These are phyloP conservation scores for Probaryconus sp. DNA, from an alignment of 1,140 invertebrate genomes.

Conservation along the genomic window DNA sequence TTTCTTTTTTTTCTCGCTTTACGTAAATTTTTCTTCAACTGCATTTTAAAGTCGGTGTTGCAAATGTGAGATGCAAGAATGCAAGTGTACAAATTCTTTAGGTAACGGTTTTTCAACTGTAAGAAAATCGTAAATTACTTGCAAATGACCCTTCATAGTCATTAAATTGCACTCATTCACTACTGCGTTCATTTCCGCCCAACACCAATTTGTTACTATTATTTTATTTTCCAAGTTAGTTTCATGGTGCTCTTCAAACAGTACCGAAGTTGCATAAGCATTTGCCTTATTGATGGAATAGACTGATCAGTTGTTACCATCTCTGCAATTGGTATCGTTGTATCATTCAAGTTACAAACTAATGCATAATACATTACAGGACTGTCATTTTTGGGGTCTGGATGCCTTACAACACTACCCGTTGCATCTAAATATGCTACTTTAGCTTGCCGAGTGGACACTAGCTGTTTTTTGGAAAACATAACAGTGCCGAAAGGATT, in stretches of 20 bases:
- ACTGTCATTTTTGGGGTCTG: not conserved
- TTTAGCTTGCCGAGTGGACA: not conserved
- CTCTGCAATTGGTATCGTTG: not conserved
- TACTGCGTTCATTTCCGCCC: conserved; percentile 1
- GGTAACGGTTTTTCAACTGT: not conserved
- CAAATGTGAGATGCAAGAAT: not conserved
- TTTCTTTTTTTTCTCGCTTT: not conserved
- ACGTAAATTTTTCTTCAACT: not conserved
- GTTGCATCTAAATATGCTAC: not conserved
- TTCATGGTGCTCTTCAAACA: too few relatives aligned
- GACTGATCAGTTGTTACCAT: too few relatives aligned
- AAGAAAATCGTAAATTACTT: conserved; percentile 1
- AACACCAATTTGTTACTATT: not conserved
- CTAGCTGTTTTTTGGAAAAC: not conserved
- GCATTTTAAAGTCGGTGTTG: conserved; percentile 1
- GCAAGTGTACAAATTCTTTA: not conserved
- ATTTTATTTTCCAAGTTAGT: too few relatives aligned
- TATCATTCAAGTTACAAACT: not conserved
- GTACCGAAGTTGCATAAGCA: too few relatives aligned
- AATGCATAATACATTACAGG: not conserved
- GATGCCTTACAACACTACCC: not conserved
- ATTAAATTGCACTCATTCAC: not conserved
- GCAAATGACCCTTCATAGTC: not conserved
- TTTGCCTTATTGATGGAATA: too few relatives aligned
- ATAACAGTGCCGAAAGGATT: not conserved